These are phyloP conservation scores for Chiloscyllium plagiosum DNA, from an alignment of 2,113 vertebrate species.

Conservation along the genomic window DNA sequence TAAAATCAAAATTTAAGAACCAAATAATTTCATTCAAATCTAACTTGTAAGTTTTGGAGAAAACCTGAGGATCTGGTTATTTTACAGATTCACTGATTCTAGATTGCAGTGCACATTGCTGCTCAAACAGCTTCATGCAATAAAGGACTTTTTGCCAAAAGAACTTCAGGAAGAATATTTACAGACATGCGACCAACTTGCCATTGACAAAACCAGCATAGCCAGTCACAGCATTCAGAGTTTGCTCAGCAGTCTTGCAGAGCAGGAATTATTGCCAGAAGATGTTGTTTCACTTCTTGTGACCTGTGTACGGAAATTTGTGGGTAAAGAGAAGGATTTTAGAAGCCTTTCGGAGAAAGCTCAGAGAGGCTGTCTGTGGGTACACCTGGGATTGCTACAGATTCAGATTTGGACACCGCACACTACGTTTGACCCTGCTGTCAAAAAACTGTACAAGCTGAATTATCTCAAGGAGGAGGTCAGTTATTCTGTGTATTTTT, in stretches of 20 bases:
- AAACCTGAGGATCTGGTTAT: constrained; percentile 23
- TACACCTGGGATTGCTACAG: constrained; percentile 82
- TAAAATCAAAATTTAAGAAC: background rate
- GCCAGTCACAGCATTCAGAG: constrained; percentile 70
- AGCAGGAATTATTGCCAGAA: constrained; percentile 65
- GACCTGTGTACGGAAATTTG: constrained; percentile 73
- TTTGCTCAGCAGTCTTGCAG: constrained; percentile 60
- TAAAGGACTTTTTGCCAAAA: constrained; percentile 71
- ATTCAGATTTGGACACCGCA: constrained; percentile 86
- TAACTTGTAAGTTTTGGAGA: background rate
- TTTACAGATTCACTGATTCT: constrained; percentile 65
- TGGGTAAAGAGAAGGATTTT: constrained; percentile 59
- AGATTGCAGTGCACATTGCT: constrained; percentile 72
- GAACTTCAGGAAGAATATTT: constrained; percentile 66
- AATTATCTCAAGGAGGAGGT: constrained; percentile 86
- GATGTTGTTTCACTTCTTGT: constrained; percentile 68
- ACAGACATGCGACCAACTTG: constrained; percentile 68
- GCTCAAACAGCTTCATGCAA: constrained; percentile 66
- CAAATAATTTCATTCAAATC: background rate
- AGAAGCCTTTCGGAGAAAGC: constrained; percentile 56
- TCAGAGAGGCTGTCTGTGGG: constrained; percentile 79
- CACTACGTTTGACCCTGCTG: constrained; percentile 83
- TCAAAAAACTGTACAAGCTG: constrained; percentile 87
- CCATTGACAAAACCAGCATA: constrained; percentile 51
- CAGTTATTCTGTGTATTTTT: constrained; percentile 36